Evolutionary conservation across 2,888 invertebrate species (phyloP).

Genomic region (Cloeon dipterum): DNA sequence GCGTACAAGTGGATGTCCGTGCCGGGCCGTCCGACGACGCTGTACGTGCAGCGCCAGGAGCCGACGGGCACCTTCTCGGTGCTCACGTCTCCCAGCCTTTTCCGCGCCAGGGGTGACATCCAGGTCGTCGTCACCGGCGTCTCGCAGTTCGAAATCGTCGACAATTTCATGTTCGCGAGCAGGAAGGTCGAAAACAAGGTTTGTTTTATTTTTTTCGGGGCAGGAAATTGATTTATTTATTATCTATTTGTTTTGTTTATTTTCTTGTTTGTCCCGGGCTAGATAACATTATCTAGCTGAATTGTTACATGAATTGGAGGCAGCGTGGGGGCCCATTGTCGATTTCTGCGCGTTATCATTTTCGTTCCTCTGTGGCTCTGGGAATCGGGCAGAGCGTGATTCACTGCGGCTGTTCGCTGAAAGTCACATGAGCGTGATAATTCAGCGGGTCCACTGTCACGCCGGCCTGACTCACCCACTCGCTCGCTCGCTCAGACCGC

Average conservation of each 20-base stretch:
- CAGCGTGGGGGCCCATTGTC: no score
- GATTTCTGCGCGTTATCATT: no score
- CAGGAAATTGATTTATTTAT: not conserved
- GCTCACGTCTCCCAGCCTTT: constrained; percentile 17
- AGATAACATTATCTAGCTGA: no score
- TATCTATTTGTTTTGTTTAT: constrained; percentile 2
- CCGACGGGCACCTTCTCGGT: constrained; percentile 31
- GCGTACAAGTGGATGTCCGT: constrained; percentile 43
- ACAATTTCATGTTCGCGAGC: constrained; percentile 68
- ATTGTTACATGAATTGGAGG: no score
- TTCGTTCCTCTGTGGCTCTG: no score
- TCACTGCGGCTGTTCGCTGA: no score
- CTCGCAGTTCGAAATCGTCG: constrained; percentile 60
- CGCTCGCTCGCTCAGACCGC: no score
- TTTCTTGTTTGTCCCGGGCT: constrained; percentile 1
- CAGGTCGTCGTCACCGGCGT: constrained; percentile 37
- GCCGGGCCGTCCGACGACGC: constrained; percentile 13
- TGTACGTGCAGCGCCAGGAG: constrained; percentile 45
- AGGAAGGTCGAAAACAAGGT: constrained; percentile 21
- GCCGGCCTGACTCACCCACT: no score
- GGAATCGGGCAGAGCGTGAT: no score
- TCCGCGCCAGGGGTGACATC: constrained; percentile 12
- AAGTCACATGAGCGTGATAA: no score
- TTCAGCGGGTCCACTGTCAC: no score
- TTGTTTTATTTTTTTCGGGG: constrained; percentile 5